phyloP scores from a whole-genome alignment of 2,797 vertebrate genomes.

The Sebastes nivosus region DNA sequence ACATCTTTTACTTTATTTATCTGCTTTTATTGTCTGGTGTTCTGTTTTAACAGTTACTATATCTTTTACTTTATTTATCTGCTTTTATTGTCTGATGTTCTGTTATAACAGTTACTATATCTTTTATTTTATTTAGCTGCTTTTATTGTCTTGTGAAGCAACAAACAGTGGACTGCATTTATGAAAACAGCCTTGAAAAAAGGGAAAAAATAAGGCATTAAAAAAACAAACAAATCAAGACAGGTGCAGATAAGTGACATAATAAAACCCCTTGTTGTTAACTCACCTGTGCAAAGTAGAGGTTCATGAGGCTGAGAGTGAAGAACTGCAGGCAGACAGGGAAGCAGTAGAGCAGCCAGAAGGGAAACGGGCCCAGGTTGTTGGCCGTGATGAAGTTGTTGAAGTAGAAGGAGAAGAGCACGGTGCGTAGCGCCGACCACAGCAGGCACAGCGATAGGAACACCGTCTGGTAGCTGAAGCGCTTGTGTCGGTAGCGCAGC shows the following conservation, averaged over 20 bases:
- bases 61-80: no score
- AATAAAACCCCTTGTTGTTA: background rate
- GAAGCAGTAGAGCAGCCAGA: conserved; percentile 98
- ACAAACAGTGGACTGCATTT: no score
- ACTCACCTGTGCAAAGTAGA: conserved; percentile 96
- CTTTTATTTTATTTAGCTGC: no score
- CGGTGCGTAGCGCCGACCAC: conserved; percentile 93
- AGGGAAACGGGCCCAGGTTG: conserved; percentile 89
- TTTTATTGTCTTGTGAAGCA: no score
- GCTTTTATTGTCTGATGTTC: no score
- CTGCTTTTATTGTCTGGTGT: no score
- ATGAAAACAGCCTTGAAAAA: no score
- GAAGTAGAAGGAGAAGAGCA: conserved; percentile 99
- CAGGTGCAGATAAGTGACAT: background rate
- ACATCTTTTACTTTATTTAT: no score
- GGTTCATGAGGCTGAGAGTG: conserved; percentile 95
- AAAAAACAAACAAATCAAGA: fast-evolving
- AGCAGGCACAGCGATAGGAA: conserved; percentile 97
- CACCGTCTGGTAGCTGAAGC: conserved; percentile 95
- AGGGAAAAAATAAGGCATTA: no score
- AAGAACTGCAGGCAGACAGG: conserved; percentile 99
- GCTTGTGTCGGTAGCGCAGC: conserved; percentile 94
- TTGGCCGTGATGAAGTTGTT: conserved; percentile 91
- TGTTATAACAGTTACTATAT: no score
- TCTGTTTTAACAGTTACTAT: no score